phyloP scores from a whole-genome alignment of 2,888 invertebrate genomes.

The Drosophila pseudotalamancana region DNA sequence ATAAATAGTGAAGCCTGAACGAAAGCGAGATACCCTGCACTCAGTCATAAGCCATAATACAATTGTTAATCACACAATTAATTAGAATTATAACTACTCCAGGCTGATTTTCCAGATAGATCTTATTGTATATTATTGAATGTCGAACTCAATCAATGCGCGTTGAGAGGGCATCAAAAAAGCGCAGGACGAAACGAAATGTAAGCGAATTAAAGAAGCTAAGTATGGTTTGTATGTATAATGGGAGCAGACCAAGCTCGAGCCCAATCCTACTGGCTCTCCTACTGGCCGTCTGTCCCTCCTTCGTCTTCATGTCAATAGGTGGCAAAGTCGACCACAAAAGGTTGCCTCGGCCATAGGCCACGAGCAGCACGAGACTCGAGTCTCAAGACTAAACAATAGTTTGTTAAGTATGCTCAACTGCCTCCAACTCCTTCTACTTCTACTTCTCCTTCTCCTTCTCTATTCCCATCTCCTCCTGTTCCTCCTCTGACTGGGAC shows the following conservation, averaged over 20 bases:
- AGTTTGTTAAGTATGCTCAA: conserved; percentile 61
- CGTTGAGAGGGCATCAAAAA: conserved; percentile 1
- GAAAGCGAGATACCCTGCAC: conserved; percentile 21
- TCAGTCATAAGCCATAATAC: neutral
- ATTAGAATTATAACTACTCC: no score
- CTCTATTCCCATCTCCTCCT: no score
- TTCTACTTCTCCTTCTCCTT: neutral
- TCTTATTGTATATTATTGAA: neutral
- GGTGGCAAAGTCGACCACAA: conserved; percentile 56
- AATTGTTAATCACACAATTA: no score
- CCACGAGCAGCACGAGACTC: conserved; percentile 39
- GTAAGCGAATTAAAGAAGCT: conserved; percentile 61
- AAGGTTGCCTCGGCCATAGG: conserved; percentile 58
- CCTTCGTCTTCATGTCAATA: conserved; percentile 55
- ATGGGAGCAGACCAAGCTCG: conserved; percentile 51
- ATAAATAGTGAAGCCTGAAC: neutral
- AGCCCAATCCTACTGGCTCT: neutral
- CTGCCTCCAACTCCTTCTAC: neutral
- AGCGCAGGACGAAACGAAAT: conserved; percentile 24
- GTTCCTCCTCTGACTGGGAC: conserved; percentile 15
- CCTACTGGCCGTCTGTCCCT: neutral
- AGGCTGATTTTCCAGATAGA: no score
- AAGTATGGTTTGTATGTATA: conserved; percentile 56
- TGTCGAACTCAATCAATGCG: neutral
- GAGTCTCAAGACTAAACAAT: conserved; percentile 50